Base-by-base conservation (phyloP, 1,140 invertebrate species). In the Drosophila pectinifera region DNA sequence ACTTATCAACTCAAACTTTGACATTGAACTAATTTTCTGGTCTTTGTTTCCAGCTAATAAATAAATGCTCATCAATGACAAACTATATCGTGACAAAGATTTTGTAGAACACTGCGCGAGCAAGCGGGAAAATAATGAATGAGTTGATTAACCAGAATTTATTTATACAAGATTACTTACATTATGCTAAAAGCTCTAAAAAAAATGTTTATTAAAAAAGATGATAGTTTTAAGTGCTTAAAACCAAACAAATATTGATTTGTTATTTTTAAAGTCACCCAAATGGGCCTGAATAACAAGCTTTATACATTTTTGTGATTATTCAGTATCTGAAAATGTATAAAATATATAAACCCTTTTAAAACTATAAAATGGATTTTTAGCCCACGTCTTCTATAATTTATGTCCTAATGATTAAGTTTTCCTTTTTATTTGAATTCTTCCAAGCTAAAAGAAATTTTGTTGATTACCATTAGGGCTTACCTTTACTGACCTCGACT, bases 11-110 rank as follows among this genome's bases (percentile, higher is more conserved):
- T 36, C 22, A 38, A 53, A 38, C 55, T 31, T 0, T 43, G 69
- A 42, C 73, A 73, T 73, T 67, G 74, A 81, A 77, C 42, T 24
- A 53, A 74, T 34, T 64, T 57, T 62, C 48, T 54, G 22, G n/a
- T 43, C 20, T 78, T 38, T 62, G 38, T 76, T 42, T 77, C n/a
- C 26, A 56, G 38, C 45, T 65, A 61, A 58, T 22, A 42, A 55
- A 58, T 75, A 56, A 53, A 61, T 57, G 20, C 31, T 38, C 46
- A 38, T 58, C 57, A 38, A 56, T 77, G 49, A 18, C 36, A 57
- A 67, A 42, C 53, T 24, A 65, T 57, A 36, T 43, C 13, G 31
- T 67, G 62, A 34, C 26, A 49, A 22, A 18, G 6, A 3, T 20
- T 59, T 22, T 41, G 6, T 4, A 42, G 31, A 34, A 34, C 31